Percentiles rank a stretch among this genome's conserved stretches.
Evolutionary conservation across 2,797 vertebrate species (phyloP).

Genomic region (Hozukius guyotensis): DNA sequence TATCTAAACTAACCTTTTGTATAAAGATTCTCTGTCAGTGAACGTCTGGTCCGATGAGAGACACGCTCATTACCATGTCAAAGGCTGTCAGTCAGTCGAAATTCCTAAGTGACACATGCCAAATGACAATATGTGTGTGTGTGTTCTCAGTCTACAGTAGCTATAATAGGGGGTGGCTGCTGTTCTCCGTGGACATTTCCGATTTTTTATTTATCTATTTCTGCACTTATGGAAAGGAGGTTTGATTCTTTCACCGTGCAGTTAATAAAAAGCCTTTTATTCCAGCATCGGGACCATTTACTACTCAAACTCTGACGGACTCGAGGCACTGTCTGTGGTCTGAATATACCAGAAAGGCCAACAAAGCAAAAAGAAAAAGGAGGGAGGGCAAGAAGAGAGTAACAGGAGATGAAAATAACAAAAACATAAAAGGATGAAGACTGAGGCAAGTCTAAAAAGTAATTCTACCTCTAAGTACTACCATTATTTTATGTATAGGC

Average conservation of each 20-base stretch:
- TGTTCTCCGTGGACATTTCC: neutral
- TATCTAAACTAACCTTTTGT: slow-evolving; percentile 10
- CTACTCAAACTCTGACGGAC: slow-evolving; percentile 9
- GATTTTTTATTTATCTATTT: neutral
- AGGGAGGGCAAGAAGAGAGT: neutral
- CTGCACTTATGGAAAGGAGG: neutral
- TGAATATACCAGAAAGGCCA: slow-evolving; percentile 3
- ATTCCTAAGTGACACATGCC: slow-evolving; percentile 11
- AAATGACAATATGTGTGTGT: neutral
- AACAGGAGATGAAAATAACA: neutral
- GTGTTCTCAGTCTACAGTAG: neutral
- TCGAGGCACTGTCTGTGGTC: neutral
- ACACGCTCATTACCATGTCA: slow-evolving; percentile 37
- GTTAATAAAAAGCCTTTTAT: slow-evolving; percentile 33
- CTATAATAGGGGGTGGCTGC: neutral
- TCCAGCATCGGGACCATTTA: slow-evolving; percentile 12
- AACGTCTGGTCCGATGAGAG: slow-evolving; percentile 20
- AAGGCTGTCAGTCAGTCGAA: slow-evolving; percentile 25
- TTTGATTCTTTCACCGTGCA: slow-evolving; percentile 10
- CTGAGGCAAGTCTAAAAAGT: neutral
- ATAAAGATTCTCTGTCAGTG: neutral
- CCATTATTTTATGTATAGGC: neutral
- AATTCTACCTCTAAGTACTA: neutral
- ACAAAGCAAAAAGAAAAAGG: neutral
- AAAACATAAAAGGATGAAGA: neutral